A percentile compares a stretch with the other conserved stretches of the same genome.
Evolutionary conservation across 2,888 invertebrate genomes (phyloP).

Genomic region (Tipula lateralis): DNA sequence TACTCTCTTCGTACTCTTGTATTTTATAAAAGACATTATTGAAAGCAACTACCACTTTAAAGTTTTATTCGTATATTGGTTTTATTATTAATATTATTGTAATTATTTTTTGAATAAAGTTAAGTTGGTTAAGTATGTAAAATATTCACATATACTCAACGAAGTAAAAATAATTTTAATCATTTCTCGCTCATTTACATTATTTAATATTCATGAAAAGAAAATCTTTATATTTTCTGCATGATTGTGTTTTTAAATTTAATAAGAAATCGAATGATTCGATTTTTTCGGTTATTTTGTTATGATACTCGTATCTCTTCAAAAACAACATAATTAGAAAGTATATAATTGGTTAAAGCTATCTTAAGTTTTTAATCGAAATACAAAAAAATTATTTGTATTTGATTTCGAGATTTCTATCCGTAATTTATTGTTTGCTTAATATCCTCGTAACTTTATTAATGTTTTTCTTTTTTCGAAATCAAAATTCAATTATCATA

Average conservation of each 20-base stretch:
- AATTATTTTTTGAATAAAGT: too few relatives aligned
- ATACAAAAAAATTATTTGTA: not conserved
- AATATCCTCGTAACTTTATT: slow-evolving; percentile 1
- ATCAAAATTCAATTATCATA: slow-evolving; percentile 24
- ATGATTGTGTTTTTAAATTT: not conserved
- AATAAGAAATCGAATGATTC: not conserved
- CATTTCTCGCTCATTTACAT: not conserved
- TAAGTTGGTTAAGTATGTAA: too few relatives aligned
- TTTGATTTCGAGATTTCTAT: slow-evolving; percentile 9
- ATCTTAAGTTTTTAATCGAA: slow-evolving; percentile 20
- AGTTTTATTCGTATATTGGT: not conserved
- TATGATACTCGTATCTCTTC: not conserved
- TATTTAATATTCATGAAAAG: not conserved
- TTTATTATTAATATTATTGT: too few relatives aligned
- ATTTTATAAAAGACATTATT: too few relatives aligned
- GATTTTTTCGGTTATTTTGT: not conserved
- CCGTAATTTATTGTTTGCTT: slow-evolving; percentile 9
- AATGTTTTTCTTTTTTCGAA: not conserved
- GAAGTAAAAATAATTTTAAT: not conserved
- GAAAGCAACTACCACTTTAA: too few relatives aligned
- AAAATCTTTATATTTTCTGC: not conserved
- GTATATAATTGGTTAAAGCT: slow-evolving; percentile 11
- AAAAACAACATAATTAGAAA: not conserved
- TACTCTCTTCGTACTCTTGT: too few relatives aligned
- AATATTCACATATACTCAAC: not conserved